Evolutionary conservation across 2,888 invertebrate species (phyloP), one percentile per base, ranked within the genome.

Genomic region (Pammene aurita): DNA sequence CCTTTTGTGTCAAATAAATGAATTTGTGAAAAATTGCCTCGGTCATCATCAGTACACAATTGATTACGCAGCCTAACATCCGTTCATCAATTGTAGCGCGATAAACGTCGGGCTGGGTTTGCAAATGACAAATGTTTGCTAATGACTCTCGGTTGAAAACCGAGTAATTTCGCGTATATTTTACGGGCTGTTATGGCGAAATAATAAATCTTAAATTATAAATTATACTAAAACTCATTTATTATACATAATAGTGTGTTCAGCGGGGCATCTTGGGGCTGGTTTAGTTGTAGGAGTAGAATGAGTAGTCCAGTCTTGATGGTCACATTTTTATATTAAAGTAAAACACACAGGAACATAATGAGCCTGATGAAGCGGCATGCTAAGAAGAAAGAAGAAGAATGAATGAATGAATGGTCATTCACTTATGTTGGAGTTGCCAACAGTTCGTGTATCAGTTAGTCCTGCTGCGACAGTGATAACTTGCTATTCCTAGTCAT

Each of bases 91-190:
- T 88, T 87, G 87, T 86, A 84, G 81, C 83, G 84, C 86, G 87
- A 89, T 89, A 87, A 88, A 86, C 85, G 89, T 90, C 88, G 86
- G 79, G 80, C 82, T 78, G 87, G 86, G 87, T 88, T 88, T 88
- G 86, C 85, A 87, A 88, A 88, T 88, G 89, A 88, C 88, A 89
- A 89, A 90, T 90, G 88, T 88, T 87, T 87, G 87, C 88, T 89
- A 90, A 90, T 88, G 88, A 87, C 86, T 85, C 77, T 61, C 74
- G 77, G 81, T 76, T 78, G 84, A 82, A 86, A 86, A 85, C 84
- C 84, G 82, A 86, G 85, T 84, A 83, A 86, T 87, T 86, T 80
- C 74, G 72, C 77, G 78, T 82, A 84, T 82, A 84, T 85, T 86
- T 86, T 82, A 83, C 82, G 79, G 78, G 77, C 79, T 80, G 79